Evolutionary conservation across 1,140 invertebrate genomes (phyloP).

Genomic region (Uloborus diversus): DNA sequence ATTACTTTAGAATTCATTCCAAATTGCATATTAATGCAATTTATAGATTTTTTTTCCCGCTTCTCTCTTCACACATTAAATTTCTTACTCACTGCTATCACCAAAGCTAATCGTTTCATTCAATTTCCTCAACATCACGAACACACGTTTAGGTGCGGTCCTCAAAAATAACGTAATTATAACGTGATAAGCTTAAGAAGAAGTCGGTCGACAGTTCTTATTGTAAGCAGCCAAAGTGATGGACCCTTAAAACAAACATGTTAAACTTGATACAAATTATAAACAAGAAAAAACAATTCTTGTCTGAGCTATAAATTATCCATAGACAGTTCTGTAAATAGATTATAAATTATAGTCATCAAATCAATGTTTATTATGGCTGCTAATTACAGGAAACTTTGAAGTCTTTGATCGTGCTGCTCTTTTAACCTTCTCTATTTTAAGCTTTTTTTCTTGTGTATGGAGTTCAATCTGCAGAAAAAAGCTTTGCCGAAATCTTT

Average conservation of each 20-base stretch:
- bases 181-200: not conserved
- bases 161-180: not conserved
- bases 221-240: too few relatives aligned
- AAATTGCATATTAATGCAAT: too few relatives aligned
- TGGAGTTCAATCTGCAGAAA: too few relatives aligned
- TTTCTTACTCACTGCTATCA: too few relatives aligned
- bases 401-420: not conserved
- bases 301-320: not conserved
- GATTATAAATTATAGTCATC: not conserved
- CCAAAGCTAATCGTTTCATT: not conserved
- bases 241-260: too few relatives aligned
- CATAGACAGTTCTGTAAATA: not conserved
- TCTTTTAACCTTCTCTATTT: too few relatives aligned
- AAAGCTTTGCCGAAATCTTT: too few relatives aligned
- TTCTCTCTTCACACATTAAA: too few relatives aligned
- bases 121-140: not conserved
- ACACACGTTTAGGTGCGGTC: not conserved
- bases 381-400: not conserved
- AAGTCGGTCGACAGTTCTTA: too few relatives aligned
- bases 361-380: not conserved
- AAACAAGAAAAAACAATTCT: not conserved
- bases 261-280: not conserved
- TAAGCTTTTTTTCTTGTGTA: too few relatives aligned
- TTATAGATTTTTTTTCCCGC: too few relatives aligned
- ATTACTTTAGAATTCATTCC: too few relatives aligned